Evolutionary conservation across 2,888 invertebrate species (phyloP), one percentile per base, ranked within the genome.

Genomic region (Cyaniris semiargus): DNA sequence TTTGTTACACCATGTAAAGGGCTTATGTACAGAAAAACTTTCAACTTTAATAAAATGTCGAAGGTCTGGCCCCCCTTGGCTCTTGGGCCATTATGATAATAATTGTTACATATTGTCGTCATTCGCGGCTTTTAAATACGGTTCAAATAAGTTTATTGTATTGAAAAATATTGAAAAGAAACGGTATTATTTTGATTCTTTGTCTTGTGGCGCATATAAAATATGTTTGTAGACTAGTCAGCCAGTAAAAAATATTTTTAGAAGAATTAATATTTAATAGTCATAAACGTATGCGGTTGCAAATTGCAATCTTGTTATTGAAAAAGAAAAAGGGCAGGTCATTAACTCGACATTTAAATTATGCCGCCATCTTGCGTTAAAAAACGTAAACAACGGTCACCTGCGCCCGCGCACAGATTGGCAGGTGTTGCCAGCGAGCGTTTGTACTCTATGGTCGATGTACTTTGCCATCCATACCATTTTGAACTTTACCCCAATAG

Each of bases 331-430:
- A 60, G 74, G 34, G 27, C 75, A 72, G 78, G 76, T 77, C 76
- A 75, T 77, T 78, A 77, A 72, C 78, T 80, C 75, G 44, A 77
- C 77, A 66, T 79, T 75, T 75, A 76, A 78, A 71, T 58, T 27
- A 76, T 27, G 78, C 79, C 74, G 78, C 79, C 79, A 78, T 78
- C 76, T 79, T 79, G 78, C 76, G 58, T 78, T 78, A 91, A 90
- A 90, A 93, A 92, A 91, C 85, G 85, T 92, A 91, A 91, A 92
- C 91, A 91, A 80, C 81, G 48, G 82, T 86, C 93, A 93, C 92
- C 92, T 92, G 86, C 85, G 84, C 83, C 81, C 82, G 84, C 86
- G 89, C 90, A 85, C 85, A 88, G 93, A 93, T 93, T 93, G 91
- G 93, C 93, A 93, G 93, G 93, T 93, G 93, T 83, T 80, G 82